Conservation (phyloP, 2,113 vertebrate species). For the Tragulus kanchil region DNA sequence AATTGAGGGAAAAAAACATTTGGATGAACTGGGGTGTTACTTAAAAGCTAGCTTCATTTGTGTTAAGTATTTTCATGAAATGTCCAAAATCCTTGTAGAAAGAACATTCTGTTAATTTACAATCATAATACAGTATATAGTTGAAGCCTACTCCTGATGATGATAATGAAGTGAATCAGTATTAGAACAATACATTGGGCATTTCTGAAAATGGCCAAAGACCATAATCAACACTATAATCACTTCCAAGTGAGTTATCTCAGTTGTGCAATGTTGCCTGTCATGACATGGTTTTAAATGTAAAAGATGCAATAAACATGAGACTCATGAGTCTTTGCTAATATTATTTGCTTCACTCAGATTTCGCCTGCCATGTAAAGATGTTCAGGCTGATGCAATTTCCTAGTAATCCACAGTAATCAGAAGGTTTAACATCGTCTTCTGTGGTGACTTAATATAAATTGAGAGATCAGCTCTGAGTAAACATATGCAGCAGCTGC, state of each 20-base stretch:
- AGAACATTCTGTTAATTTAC: background rate
- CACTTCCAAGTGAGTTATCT: slow-evolving; percentile 86
- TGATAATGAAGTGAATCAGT: slow-evolving; percentile 65
- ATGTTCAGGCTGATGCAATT: slow-evolving; percentile 88
- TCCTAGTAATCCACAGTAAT: slow-evolving; percentile 88
- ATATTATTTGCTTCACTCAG: slow-evolving; percentile 89
- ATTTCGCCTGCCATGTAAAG: slow-evolving; percentile 88
- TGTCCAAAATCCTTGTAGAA: background rate
- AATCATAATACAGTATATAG: slow-evolving; percentile 54
- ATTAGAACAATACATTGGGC: slow-evolving; percentile 59
- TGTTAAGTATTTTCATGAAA: slow-evolving; percentile 43
- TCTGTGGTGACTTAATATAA: slow-evolving; percentile 87
- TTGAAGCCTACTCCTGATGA: slow-evolving; percentile 73
- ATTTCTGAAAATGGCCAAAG: slow-evolving; percentile 82
- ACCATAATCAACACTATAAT: slow-evolving; percentile 68
- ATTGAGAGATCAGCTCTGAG: slow-evolving; percentile 88
- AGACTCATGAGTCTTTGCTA: slow-evolving; percentile 85
- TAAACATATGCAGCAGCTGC: slow-evolving; percentile 79
- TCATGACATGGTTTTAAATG: slow-evolving; percentile 87
- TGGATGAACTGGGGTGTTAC: background rate
- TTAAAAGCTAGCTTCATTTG: slow-evolving; percentile 54
- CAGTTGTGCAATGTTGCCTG: slow-evolving; percentile 84
- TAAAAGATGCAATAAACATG: slow-evolving; percentile 86
- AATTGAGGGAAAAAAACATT: background rate
- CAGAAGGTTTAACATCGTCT: slow-evolving; percentile 85